Evolutionary conservation across 2,888 invertebrate species (phyloP), one percentile per base, ranked within the genome.

Genomic region (Scaptomyza tumidula): DNA sequence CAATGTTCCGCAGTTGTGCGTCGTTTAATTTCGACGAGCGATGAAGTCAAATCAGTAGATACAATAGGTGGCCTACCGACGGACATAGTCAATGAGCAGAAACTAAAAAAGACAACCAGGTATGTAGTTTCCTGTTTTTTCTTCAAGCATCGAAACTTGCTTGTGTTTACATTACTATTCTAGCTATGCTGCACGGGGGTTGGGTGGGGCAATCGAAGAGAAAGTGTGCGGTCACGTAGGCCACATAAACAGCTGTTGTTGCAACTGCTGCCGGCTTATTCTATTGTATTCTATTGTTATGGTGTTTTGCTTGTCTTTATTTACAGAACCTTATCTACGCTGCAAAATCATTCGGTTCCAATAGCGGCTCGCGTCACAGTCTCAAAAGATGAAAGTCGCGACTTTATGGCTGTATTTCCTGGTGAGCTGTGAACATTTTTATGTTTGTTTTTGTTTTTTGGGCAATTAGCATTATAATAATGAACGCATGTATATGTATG

Each of bases 381-480:
- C 53, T 95, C 95, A 69, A 96, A 96, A 93, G 97, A 97, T 92
- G 97, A 97, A 93, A 95, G 95, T 91, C 93, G 96, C 86, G 96
- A 97, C 91, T 96, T 98, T 93, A 96, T 97, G 96, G 95, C 96
- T 54, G 93, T 96, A 75, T 97, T 97, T 93, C 97, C 97, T 77
- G 92, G 92, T 92, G 69, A 86, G 74, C 41, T 44, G 7, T 11
- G 16, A 41, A 45, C 33, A 33, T 11, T n/a, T 16, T 19, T 27
- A 9, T 27, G 2, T 13, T 52, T 35, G 13, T 9, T 1, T 16
- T 48, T 63, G 44, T 19, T 33, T 24, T 24, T 56, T 45, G 31
- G 16, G 43, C 49, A 77, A 86, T 84, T 83, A 83, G 69, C 87
- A 83, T 87, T 29, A 74, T 43, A 87, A 87, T 82, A 48, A 68